Conservation (phyloP, 2,888 invertebrate genomes). For the Stenolophus ochropezus region DNA sequence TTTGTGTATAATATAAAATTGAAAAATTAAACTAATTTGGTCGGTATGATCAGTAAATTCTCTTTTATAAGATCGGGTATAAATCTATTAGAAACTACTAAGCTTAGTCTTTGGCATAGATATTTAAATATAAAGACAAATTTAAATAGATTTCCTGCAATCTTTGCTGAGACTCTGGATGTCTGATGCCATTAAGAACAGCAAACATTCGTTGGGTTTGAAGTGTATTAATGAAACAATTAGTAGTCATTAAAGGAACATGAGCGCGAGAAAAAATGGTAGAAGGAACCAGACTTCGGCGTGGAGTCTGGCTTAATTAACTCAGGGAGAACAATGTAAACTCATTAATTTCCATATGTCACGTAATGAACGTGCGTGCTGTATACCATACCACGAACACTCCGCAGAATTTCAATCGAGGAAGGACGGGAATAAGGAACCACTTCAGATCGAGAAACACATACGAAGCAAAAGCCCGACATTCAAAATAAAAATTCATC, state of each 20-base stretch:
- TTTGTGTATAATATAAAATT: no score
- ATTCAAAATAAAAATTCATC: no score
- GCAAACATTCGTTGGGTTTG: conserved; percentile 15
- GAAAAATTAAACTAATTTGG: no score
- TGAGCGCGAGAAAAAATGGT: conserved; percentile 10
- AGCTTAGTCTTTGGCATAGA: no score
- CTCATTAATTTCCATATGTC: conserved; percentile 48
- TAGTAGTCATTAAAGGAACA: conserved; percentile 47
- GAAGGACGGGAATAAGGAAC: not conserved
- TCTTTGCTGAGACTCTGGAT: no score
- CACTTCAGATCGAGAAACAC: not conserved
- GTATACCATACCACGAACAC: not conserved
- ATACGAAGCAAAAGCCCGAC: no score
- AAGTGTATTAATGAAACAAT: conserved; percentile 50
- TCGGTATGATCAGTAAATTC: no score
- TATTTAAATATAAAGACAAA: no score
- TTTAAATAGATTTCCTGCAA: no score
- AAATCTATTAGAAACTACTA: no score
- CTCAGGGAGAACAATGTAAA: conserved; percentile 39
- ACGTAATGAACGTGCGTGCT: conserved; percentile 39
- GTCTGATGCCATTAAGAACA: conserved; percentile 3
- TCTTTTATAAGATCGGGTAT: no score
- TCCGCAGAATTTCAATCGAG: not conserved
- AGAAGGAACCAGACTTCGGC: conserved; percentile 10
- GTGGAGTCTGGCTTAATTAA: conserved; percentile 17